Conservation (phyloP, 2,113 vertebrate genomes). For the Euleptes europaea region DNA sequence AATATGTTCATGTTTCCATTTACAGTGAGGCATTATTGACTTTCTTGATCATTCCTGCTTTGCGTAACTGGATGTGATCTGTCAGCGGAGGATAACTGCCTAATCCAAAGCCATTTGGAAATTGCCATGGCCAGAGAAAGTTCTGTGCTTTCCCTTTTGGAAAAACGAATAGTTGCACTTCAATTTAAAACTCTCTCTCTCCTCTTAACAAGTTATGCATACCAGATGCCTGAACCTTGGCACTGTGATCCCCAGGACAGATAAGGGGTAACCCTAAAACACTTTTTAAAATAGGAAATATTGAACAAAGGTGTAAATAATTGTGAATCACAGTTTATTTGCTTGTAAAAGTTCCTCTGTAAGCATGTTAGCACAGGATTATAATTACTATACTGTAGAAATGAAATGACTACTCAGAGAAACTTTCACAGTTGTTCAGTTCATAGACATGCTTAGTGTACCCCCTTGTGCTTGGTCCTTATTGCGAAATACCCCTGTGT, state of each 20-base stretch:
- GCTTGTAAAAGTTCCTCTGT: neutral
- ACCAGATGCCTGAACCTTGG: neutral
- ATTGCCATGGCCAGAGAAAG: neutral
- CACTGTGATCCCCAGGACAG: neutral
- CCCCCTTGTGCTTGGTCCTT: too few relatives aligned
- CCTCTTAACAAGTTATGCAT: neutral
- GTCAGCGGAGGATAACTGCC: neutral
- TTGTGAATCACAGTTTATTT: neutral
- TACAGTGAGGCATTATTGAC: neutral
- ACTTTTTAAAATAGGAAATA: too few relatives aligned
- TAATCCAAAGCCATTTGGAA: conserved; percentile 14
- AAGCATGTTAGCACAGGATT: neutral
- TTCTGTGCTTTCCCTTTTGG: neutral
- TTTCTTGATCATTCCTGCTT: conserved; percentile 5
- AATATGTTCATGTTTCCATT: neutral
- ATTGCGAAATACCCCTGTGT: too few relatives aligned
- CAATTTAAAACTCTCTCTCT: neutral
- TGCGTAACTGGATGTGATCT: neutral
- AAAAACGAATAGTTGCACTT: neutral
- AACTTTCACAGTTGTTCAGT: neutral
- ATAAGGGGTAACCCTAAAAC: neutral
- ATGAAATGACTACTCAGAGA: neutral
- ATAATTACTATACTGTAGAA: neutral
- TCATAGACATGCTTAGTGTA: neutral
- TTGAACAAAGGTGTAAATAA: neutral